Conservation (phyloP, 1,140 invertebrate genomes). For the Brachionus manjavacas region DNA sequence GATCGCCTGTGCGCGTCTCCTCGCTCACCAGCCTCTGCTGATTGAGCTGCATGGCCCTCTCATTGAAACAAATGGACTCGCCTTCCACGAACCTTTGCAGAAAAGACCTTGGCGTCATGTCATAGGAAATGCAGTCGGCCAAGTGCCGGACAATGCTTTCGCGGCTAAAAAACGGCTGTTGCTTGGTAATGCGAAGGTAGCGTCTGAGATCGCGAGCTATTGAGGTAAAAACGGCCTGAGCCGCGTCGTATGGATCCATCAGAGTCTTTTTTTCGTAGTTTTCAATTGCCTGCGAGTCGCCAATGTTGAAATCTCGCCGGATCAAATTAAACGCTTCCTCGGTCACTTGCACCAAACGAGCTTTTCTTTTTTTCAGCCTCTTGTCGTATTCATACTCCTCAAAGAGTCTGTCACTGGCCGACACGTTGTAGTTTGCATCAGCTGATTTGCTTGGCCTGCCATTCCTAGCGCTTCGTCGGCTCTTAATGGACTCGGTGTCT, state of each 20-base stretch:
- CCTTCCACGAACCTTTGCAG: slow-evolving; percentile 66
- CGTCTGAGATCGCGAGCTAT: slow-evolving; percentile 90
- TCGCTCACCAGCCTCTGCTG: slow-evolving; percentile 33
- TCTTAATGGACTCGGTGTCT: not conserved
- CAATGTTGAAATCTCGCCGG: slow-evolving; percentile 57
- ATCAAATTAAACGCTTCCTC: slow-evolving; percentile 97
- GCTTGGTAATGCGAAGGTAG: slow-evolving; percentile 84
- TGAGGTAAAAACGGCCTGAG: slow-evolving; percentile 81
- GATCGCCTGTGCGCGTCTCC: slow-evolving; percentile 58
- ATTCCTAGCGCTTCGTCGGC: not conserved
- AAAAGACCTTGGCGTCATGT: slow-evolving; percentile 85
- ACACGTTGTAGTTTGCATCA: not conserved
- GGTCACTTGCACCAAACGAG: slow-evolving; percentile 79
- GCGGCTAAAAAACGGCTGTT: slow-evolving; percentile 87
- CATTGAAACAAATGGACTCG: slow-evolving; percentile 61
- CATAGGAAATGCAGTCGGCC: slow-evolving; percentile 80
- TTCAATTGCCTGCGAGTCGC: not conserved
- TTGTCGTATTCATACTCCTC: slow-evolving; percentile 94
- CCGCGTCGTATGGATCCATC: slow-evolving; percentile 34
- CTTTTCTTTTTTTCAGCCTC: slow-evolving; percentile 79
- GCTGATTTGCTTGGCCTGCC: not conserved
- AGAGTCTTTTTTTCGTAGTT: not conserved
- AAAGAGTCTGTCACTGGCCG: slow-evolving; percentile 68
- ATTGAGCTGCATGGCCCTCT: slow-evolving; percentile 10
- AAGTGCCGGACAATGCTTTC: slow-evolving; percentile 82